Conservation (phyloP, 2,888 invertebrate species). For the Tenthredo notha region DNA sequence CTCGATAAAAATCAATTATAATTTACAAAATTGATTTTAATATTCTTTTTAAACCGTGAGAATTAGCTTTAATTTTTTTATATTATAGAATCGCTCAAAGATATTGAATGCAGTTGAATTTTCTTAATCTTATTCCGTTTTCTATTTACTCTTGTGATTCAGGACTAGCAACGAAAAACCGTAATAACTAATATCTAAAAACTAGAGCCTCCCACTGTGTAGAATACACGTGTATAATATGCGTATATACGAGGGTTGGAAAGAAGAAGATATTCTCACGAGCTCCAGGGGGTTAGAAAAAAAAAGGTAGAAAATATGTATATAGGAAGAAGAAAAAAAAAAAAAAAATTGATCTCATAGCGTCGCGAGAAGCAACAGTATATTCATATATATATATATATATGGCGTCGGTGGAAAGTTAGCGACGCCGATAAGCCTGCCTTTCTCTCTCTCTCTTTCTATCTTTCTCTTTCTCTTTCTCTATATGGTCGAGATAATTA, state of each 20-base stretch:
- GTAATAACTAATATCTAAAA: conserved; percentile 33
- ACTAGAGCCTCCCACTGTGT: conserved; percentile 11
- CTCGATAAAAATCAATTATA: too few species aligned
- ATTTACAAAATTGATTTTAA: too few species aligned
- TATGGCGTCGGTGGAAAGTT: conserved; percentile 22
- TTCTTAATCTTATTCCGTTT: too few species aligned
- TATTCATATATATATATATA: not conserved
- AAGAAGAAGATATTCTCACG: conserved; percentile 18
- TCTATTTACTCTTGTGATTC: not conserved
- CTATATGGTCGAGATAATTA: conserved; percentile 29
- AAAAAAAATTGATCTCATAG: conserved; percentile 41
- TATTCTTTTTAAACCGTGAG: too few species aligned
- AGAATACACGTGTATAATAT: not conserved
- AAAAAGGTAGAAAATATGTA: conserved; percentile 1
- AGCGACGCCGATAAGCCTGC: conserved; percentile 40
- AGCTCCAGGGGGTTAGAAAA: conserved; percentile 37
- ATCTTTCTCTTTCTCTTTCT: not conserved
- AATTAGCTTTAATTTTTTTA: too few species aligned
- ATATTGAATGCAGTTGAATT: too few species aligned
- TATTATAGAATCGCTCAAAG: too few species aligned
- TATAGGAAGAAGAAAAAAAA: not conserved
- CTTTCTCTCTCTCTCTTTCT: not conserved
- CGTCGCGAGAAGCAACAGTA: not conserved
- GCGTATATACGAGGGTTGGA: not conserved
- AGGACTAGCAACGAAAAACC: not conserved